These are phyloP conservation scores for Alectoris magna DNA, from an alignment of 2,797 vertebrate genomes.

Conservation along the genomic window DNA sequence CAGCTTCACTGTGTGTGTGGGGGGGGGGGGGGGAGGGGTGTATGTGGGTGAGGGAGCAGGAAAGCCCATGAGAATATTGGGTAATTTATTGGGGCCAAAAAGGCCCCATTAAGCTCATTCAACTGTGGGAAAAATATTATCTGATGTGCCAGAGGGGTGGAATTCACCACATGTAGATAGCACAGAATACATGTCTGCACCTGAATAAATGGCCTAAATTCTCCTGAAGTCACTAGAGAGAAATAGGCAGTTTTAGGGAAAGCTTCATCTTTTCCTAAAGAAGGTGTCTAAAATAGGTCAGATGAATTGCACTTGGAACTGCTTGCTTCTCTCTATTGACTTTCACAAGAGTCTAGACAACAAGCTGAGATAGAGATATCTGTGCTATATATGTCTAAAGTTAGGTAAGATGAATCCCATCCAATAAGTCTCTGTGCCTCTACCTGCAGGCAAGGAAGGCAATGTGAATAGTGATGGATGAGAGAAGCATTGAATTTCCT, in stretches of 20 bases:
- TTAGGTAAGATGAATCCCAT: conserved; percentile 67
- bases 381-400: conserved; percentile 59
- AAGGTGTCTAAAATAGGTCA: conserved; percentile 43
- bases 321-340: conserved; percentile 46
- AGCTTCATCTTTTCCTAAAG: conserved; percentile 53
- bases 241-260: conserved; percentile 39
- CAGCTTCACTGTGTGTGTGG: not conserved
- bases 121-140: not conserved
- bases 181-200: not conserved
- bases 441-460: conserved; percentile 60
- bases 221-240: conserved; percentile 20
- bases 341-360: conserved; percentile 56
- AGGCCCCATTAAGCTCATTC: not conserved
- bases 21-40: no score
- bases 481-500: conserved; percentile 62
- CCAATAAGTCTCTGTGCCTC: conserved; percentile 52
- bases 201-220: not conserved
- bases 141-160: not conserved
- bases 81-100: not conserved
- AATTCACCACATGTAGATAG: not conserved
- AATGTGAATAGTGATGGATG: conserved; percentile 71
- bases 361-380: conserved; percentile 54
- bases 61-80: not conserved
- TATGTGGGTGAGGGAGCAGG: not conserved
- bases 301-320: conserved; percentile 49